Conservation (phyloP, 2,888 invertebrate species). For the Keiferia lycopersicella region DNA sequence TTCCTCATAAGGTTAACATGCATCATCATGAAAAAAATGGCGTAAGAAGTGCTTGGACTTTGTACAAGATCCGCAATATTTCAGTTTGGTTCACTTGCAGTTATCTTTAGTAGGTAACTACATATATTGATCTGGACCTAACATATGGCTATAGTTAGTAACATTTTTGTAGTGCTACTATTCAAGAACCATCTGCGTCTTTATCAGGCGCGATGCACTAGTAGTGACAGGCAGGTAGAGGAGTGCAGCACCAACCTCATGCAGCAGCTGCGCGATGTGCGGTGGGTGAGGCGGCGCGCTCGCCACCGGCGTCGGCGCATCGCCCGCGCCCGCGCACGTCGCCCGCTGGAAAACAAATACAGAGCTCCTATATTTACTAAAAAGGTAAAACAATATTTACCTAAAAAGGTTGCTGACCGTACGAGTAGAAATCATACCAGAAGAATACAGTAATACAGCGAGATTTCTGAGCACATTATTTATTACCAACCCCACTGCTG, state of each 20-base stretch:
- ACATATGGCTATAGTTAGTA: too few relatives aligned
- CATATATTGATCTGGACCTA: too few relatives aligned
- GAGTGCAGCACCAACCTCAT: not conserved
- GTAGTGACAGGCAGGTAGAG: not conserved
- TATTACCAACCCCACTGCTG: too few relatives aligned
- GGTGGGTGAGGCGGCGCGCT: constrained; percentile 13
- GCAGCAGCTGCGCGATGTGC: constrained; percentile 16
- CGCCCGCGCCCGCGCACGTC: not conserved
- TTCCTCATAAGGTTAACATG: not conserved
- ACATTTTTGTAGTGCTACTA: too few relatives aligned
- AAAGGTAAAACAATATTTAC: not conserved
- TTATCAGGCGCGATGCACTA: too few relatives aligned
- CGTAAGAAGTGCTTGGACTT: not conserved
- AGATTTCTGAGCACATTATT: too few relatives aligned
- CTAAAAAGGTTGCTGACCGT: not conserved
- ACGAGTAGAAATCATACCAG: not conserved
- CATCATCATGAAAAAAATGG: not conserved
- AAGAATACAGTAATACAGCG: too few relatives aligned
- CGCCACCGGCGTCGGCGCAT: not conserved
- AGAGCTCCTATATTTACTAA: not conserved
- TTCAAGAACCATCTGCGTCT: too few relatives aligned
- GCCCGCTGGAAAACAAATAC: not conserved
- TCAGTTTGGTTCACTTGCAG: too few relatives aligned
- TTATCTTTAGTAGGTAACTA: too few relatives aligned
- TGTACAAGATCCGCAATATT: not conserved